Evolutionary conservation across 2,888 invertebrate genomes (phyloP).

Genomic region (Hofmannophila pseudospretella): DNA sequence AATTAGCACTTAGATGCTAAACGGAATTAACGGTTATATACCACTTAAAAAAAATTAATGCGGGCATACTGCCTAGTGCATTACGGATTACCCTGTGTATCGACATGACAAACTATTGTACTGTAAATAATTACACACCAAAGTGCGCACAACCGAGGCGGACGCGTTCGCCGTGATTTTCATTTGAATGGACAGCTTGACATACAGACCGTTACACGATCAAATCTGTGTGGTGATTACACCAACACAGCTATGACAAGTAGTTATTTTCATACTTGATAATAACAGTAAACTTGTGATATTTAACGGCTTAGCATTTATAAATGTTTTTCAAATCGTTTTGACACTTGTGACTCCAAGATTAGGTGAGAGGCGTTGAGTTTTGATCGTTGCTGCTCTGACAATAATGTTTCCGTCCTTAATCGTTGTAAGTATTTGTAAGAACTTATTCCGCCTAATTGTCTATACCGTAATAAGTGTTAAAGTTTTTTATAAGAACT

Average conservation of each 20-base stretch:
- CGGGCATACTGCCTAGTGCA: conserved; percentile 23
- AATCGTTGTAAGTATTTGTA: too few relatives aligned
- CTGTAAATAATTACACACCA: conserved; percentile 44
- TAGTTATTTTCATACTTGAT: conserved; percentile 20
- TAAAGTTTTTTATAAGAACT: too few relatives aligned
- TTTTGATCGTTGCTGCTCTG: too few relatives aligned
- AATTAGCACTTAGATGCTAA: not conserved
- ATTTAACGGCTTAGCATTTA: conserved; percentile 2
- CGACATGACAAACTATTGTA: conserved; percentile 41
- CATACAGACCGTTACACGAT: conserved; percentile 51
- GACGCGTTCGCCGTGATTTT: conserved; percentile 37
- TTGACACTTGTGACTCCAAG: conserved; percentile 6
- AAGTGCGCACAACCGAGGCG: conserved; percentile 43
- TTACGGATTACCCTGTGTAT: conserved; percentile 35
- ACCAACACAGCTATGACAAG: conserved; percentile 24
- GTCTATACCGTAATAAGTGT: too few relatives aligned
- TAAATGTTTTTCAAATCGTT: conserved; percentile 9
- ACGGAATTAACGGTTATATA: conserved; percentile 7
- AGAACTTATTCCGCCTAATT: too few relatives aligned
- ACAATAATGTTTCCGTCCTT: too few relatives aligned
- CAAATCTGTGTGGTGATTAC: conserved; percentile 33
- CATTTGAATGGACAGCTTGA: conserved; percentile 47
- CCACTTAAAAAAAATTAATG: conserved; percentile 1
- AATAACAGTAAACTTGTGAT: conserved; percentile 22
- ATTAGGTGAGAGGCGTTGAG: conserved; percentile 7